Conservation (phyloP, 2,888 invertebrate species). For the Hydrotaea diabolus region DNA sequence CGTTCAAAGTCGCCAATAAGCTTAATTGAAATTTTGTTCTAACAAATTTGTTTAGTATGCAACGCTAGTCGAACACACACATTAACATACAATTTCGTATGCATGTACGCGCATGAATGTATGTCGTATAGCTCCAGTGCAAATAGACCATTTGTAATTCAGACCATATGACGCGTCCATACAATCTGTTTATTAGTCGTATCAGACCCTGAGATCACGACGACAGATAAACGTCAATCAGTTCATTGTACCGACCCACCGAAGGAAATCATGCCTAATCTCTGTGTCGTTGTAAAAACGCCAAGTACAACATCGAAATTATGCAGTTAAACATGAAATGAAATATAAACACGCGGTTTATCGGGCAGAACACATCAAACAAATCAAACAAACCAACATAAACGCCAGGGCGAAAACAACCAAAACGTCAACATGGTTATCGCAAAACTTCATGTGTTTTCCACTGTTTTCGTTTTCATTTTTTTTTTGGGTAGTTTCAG, state of each 20-base stretch:
- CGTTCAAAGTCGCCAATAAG: not conserved
- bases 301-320: not conserved
- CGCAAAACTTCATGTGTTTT: not conserved
- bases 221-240: slow-evolving; percentile 21
- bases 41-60: not conserved
- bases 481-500: too few species aligned
- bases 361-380: not conserved
- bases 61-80: not conserved
- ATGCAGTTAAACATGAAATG: not conserved
- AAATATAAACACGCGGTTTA: not conserved
- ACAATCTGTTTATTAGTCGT: not conserved
- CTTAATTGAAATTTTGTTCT: slow-evolving; percentile 8
- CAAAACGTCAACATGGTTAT: not conserved
- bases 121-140: too few species aligned
- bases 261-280: not conserved
- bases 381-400: not conserved
- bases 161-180: not conserved
- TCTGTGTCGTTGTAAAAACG: not conserved
- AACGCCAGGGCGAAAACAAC: not conserved
- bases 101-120: not conserved
- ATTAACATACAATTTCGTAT: too few species aligned
- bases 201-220: slow-evolving; percentile 13
- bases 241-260: slow-evolving; percentile 21
- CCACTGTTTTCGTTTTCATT: not conserved
- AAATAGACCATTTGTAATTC: not conserved